phyloP scores from a whole-genome alignment of 2,113 vertebrate genomes.

The Thinocorus orbignyianus region DNA sequence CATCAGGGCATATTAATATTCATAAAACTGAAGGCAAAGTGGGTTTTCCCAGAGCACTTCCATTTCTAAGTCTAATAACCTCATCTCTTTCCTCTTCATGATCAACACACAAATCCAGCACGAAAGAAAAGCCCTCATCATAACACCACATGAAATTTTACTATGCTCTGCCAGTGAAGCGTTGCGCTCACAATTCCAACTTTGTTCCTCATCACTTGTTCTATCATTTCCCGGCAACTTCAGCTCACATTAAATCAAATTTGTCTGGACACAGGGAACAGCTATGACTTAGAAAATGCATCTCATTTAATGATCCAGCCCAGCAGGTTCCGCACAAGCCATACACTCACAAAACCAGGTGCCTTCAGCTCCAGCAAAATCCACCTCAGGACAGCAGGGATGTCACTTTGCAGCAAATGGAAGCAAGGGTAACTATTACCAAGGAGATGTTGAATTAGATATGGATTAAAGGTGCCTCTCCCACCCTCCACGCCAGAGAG shows the following conservation, averaged over 20 bases:
- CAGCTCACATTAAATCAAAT: neutral
- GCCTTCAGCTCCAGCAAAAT: neutral
- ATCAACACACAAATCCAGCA: neutral
- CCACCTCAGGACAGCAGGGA: neutral
- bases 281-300: neutral
- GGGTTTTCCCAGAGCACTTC: neutral
- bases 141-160: neutral
- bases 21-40: neutral
- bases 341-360: neutral
- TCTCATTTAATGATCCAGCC: neutral
- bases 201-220: neutral
- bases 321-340: slow-evolving; percentile 18
- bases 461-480: neutral
- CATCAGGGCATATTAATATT: neutral
- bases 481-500: neutral
- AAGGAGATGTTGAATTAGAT: neutral
- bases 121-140: too few species aligned
- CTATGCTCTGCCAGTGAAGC: neutral
- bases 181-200: neutral
- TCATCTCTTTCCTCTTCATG: neutral
- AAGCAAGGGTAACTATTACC: neutral
- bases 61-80: neutral
- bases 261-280: neutral
- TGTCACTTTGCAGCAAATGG: neutral
- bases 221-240: neutral